These are phyloP conservation scores for Epizoanthus stellaris DNA, from an alignment of 92 coral and sea anemone genomes.

Conservation along the genomic window DNA sequence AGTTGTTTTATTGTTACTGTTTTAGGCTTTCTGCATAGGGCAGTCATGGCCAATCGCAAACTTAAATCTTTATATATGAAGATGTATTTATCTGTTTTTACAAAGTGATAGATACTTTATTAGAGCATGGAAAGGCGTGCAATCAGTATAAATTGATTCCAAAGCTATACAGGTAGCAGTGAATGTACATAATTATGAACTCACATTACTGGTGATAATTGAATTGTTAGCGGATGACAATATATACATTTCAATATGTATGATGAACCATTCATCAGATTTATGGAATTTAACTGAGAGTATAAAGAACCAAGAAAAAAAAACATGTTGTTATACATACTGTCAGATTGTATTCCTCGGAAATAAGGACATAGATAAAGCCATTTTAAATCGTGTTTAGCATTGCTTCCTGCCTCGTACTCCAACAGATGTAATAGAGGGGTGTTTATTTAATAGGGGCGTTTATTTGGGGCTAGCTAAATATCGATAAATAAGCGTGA, in stretches of 20 bases:
- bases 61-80: neutral
- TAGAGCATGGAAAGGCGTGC: conserved; percentile 2
- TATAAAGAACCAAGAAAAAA: too few species aligned
- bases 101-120: neutral
- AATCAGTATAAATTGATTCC: conserved; percentile 23
- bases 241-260: too few species aligned
- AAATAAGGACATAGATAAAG: neutral
- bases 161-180: conserved; percentile 23
- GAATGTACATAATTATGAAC: neutral
- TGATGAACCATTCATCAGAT: neutral
- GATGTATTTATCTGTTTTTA: neutral
- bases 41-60: neutral
- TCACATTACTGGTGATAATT: too few species aligned
- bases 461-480: too few species aligned
- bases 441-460: too few species aligned
- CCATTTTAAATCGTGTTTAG: neutral
- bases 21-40: neutral
- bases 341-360: neutral
- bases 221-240: too few species aligned
- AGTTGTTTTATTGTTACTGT: neutral
- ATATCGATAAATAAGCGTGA: too few species aligned
- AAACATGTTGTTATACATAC: neutral
- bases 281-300: neutral
- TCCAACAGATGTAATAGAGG: neutral
- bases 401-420: neutral